Conservation (phyloP, 2,113 vertebrate species). For the Meleagris gallopavo region DNA sequence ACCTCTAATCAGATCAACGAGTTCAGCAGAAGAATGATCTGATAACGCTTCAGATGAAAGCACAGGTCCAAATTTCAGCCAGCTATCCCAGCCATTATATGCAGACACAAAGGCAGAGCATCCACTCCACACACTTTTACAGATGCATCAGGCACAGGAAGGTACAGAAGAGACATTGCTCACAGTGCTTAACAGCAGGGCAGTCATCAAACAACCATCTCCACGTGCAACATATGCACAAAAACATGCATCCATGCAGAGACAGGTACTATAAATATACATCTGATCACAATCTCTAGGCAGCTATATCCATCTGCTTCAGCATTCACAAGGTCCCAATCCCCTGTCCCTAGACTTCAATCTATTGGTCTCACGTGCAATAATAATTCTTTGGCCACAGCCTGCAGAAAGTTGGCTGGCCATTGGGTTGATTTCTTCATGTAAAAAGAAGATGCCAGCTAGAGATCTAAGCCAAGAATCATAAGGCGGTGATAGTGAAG, state of each 20-base stretch:
- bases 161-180: neutral
- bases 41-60: neutral
- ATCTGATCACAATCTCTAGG: neutral
- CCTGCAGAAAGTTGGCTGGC: neutral
- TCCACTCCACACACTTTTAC: fast-evolving
- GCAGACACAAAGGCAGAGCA: neutral
- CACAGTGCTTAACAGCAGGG: fast-evolving
- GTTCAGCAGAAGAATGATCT: slow-evolving; percentile 43
- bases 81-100: neutral
- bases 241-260: neutral
- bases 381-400: neutral
- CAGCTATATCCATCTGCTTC: neutral
- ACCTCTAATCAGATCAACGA: slow-evolving; percentile 36
- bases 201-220: neutral
- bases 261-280: neutral
- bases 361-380: fast-evolving
- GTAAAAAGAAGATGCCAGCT: neutral
- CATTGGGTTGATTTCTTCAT: neutral
- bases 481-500: neutral
- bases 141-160: neutral
- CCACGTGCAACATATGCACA: neutral
- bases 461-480: neutral
- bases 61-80: neutral
- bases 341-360: neutral
- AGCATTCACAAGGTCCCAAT: neutral